Conservation (phyloP, 1,140 invertebrate species). For the Prorops nasuta region DNA sequence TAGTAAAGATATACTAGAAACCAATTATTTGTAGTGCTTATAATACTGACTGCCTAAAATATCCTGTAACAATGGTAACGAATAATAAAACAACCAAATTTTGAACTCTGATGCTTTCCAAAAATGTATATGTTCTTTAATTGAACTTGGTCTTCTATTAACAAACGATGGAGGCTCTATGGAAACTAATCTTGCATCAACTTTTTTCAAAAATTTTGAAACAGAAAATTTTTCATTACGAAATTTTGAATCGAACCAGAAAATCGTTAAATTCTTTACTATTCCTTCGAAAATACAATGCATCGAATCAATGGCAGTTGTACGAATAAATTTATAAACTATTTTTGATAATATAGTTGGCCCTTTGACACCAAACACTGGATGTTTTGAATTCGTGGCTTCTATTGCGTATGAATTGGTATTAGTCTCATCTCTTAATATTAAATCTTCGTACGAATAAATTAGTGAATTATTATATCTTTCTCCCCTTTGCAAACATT, state of each 20-base stretch:
- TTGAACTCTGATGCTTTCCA: constrained; percentile 14
- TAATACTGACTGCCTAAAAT: constrained; percentile 9
- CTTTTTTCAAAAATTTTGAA: neutral
- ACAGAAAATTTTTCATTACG: constrained; percentile 3
- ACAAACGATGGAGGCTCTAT: constrained; percentile 5
- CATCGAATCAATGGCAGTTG: constrained; percentile 3
- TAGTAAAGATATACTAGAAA: constrained; percentile 4
- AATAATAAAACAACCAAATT: too few species aligned
- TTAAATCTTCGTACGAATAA: neutral
- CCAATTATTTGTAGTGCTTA: constrained; percentile 7
- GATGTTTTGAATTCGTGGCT: neutral
- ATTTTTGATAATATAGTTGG: neutral
- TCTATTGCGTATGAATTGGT: neutral
- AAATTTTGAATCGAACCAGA: constrained; percentile 5
- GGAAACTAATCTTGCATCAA: neutral
- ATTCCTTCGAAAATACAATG: constrained; percentile 2
- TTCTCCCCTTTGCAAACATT: neutral
- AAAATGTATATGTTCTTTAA: constrained; percentile 10
- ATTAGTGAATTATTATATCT: neutral
- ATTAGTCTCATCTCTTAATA: neutral
- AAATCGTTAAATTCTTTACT: neutral
- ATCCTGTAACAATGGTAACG: constrained; percentile 2
- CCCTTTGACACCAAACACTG: neutral
- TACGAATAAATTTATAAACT: constrained; percentile 1
- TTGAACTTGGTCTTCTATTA: constrained; percentile 9